Evolutionary conservation across 2,888 invertebrate species (phyloP).

Genomic region (Drosophila ezoana): DNA sequence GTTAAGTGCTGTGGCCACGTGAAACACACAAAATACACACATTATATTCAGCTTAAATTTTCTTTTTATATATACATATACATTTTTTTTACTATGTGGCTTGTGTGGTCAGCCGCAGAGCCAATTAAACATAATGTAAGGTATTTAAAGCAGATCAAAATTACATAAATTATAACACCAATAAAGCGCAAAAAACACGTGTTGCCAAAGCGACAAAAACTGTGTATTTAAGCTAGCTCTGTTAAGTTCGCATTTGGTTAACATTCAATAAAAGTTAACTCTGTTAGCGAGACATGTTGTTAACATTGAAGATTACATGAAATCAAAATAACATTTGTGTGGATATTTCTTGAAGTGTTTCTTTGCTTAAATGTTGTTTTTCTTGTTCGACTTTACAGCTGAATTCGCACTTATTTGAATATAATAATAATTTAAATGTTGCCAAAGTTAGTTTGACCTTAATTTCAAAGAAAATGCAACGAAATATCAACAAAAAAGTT

Average conservation of each 20-base stretch:
- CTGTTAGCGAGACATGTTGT: not conserved
- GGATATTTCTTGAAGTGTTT: not conserved
- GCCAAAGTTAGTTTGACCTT: constrained; percentile 9
- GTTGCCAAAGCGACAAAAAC: not conserved
- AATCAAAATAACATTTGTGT: no score
- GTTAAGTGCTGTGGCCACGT: constrained; percentile 7
- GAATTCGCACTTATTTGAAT: constrained; percentile 3
- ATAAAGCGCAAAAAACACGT: constrained; percentile 3
- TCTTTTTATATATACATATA: not conserved
- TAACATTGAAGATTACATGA: not conserved
- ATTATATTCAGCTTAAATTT: not conserved
- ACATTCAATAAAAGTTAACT: not conserved
- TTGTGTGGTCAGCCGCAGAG: constrained; percentile 24
- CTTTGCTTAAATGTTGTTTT: not conserved
- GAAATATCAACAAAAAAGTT: constrained; percentile 10
- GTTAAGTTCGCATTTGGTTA: not conserved
- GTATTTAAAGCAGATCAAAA: constrained; percentile 17
- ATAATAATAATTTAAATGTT: constrained; percentile 17
- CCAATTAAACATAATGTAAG: constrained; percentile 9
- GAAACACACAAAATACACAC: not conserved
- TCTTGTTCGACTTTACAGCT: not conserved
- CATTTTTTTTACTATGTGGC: constrained; percentile 6
- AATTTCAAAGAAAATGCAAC: constrained; percentile 10
- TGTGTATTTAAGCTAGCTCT: not conserved
- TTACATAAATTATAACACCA: not conserved